Conservation (phyloP, 2,113 vertebrate genomes). For the Zosterops lateralis region DNA sequence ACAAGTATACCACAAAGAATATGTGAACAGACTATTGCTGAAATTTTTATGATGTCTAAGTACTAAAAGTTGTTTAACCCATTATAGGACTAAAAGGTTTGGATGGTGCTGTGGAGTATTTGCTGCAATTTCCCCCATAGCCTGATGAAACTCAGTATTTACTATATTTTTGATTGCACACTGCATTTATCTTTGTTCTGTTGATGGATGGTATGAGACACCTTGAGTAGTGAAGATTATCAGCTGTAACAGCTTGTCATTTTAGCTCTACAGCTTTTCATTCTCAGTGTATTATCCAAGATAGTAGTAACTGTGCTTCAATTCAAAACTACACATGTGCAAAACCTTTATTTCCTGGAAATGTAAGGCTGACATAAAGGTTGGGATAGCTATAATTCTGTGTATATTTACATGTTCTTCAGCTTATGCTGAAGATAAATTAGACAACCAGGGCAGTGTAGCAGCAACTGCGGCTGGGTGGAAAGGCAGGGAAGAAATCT, state of each 20-base stretch:
- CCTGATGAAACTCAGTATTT: background rate
- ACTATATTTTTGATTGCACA: background rate
- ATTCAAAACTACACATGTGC: background rate
- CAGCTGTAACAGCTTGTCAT: background rate
- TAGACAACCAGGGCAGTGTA: background rate
- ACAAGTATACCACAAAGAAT: background rate
- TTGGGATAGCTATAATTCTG: background rate
- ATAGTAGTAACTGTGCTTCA: background rate
- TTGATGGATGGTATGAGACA: background rate
- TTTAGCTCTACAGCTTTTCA: background rate
- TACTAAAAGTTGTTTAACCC: background rate
- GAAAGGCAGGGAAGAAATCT: background rate
- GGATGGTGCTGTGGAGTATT: background rate
- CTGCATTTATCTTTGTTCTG: background rate
- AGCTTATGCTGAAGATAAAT: background rate
- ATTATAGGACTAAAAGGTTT: background rate
- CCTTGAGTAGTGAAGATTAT: background rate
- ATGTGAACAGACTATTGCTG: background rate
- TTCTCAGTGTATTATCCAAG: background rate
- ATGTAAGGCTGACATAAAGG: background rate
- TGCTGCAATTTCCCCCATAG: background rate
- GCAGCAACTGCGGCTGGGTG: background rate
- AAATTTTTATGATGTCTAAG: background rate
- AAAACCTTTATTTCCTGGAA: background rate
- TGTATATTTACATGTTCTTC: background rate